Evolutionary conservation across 2,888 invertebrate genomes (phyloP), one percentile per base, ranked within the genome.

Genomic region (Mythimna ferrago): DNA sequence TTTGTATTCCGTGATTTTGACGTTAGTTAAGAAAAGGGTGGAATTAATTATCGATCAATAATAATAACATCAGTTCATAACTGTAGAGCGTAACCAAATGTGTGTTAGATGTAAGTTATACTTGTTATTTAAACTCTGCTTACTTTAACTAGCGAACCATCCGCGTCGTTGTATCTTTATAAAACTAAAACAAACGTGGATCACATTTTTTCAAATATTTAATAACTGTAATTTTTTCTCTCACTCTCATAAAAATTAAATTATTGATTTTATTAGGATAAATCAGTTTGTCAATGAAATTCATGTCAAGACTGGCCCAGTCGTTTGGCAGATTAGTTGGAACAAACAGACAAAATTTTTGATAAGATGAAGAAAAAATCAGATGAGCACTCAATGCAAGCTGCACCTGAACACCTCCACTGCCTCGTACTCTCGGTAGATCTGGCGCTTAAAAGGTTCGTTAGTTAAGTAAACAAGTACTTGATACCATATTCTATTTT

Each of bases 61-160:
- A 19, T 66, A 62, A 44, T 71, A 66, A 71, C 64, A 3, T 44
- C 70, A 72, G 65, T 79, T 72, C 51, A 56, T 82, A 71, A 72
- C 66, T 72, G 65, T 85, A 82, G 83, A 84, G 85, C 88, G 83
- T 91, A 89, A 92, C 92, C 91, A 91, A 91, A 91, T 89, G 90
- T 89, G 89, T 89, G 91, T 88, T 90, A 90, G 87, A 73, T 76
- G 70, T 91, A 89, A 88, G 83, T 77, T 70, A 76, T 73, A 65
- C 78, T 68, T 81, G 79, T 86, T 88, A 82, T 85, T 75, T 73
- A 21, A 58, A 21, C 71, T 76, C 38, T 62, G 51, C 71, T 73
- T 68, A 61, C 35, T 21, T 63, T 38, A 57, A 62, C 77, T 66
- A 53, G 7, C 73, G 66, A 77, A 3, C 64, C 62, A 11, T 9